These are phyloP conservation scores for Colletes collaris DNA, from an alignment of 2,888 invertebrate species.

Conservation along the genomic window DNA sequence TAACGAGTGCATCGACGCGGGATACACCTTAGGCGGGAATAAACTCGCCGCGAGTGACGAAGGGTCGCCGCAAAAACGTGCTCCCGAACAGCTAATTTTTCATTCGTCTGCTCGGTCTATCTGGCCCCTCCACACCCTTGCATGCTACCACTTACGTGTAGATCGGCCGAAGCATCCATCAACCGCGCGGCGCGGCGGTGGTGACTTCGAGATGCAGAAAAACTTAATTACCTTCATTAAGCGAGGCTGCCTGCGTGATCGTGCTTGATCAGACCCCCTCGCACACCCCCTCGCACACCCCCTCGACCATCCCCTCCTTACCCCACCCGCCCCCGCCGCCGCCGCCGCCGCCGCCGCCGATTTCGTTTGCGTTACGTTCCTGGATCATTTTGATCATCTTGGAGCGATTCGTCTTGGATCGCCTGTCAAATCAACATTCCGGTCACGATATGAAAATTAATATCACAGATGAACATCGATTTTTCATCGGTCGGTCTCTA, in stretches of 20 bases:
- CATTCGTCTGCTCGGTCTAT: constrained; percentile 73
- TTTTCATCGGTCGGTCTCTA: background rate
- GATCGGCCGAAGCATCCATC: constrained; percentile 77
- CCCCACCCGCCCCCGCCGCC: constrained; percentile 6
- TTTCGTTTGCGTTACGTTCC: constrained; percentile 43
- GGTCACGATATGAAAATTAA: constrained; percentile 33
- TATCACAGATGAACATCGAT: background rate
- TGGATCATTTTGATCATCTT: constrained; percentile 60
- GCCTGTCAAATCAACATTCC: constrained; percentile 60
- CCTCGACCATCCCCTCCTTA: background rate
- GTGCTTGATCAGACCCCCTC: constrained; percentile 62
- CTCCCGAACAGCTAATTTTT: constrained; percentile 75
- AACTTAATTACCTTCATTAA: constrained; percentile 83
- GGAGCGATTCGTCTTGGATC: constrained; percentile 57
- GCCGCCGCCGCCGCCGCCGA: constrained; percentile 26
- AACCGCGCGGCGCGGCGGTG: constrained; percentile 72
- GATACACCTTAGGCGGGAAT: constrained; percentile 65
- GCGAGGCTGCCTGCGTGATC: constrained; percentile 72
- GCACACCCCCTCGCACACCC: too few relatives aligned
- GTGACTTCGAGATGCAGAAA: constrained; percentile 77
- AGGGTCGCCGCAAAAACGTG: constrained; percentile 65
- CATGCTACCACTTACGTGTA: constrained; percentile 71
- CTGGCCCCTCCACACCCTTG: constrained; percentile 58
- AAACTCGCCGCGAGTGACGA: constrained; percentile 68
- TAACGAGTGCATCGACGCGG: constrained; percentile 67